Conservation (phyloP, 2,113 vertebrate species). For the Microtus montanus region DNA sequence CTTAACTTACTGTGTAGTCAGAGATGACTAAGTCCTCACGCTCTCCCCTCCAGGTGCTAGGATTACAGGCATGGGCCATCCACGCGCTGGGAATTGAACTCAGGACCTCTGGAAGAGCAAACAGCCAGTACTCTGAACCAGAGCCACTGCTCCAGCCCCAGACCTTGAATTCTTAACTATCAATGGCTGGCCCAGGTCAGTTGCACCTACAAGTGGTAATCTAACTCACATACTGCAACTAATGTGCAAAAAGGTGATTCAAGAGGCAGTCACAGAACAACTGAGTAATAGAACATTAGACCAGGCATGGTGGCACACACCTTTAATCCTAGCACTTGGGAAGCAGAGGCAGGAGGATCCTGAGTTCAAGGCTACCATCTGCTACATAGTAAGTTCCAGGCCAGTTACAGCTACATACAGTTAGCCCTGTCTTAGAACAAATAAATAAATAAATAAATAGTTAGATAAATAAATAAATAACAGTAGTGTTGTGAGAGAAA, state of each 20-base stretch:
- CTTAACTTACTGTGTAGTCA: neutral
- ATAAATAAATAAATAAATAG: neutral
- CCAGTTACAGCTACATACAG: neutral
- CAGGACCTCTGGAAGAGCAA: neutral
- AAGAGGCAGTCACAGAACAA: slow-evolving; percentile 21
- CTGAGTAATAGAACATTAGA: neutral
- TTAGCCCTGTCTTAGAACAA: neutral
- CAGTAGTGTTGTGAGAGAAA: neutral
- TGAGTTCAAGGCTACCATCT: neutral
- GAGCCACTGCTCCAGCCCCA: neutral
- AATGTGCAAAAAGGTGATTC: neutral
- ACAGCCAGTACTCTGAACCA: neutral
- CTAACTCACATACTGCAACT: neutral
- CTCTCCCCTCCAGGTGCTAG: neutral
- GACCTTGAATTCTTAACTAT: slow-evolving; percentile 40
- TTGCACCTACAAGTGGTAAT: slow-evolving; percentile 22
- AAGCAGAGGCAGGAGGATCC: neutral
- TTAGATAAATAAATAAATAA: neutral
- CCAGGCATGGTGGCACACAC: neutral
- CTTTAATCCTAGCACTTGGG: neutral
- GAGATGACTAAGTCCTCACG: neutral
- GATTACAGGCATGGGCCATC: neutral
- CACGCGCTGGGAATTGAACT: neutral
- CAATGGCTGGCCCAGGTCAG: slow-evolving; percentile 4
- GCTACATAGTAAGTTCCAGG: neutral